Evolutionary conservation across 2,797 vertebrate species (phyloP).

Genomic region (Caiman crocodilus): DNA sequence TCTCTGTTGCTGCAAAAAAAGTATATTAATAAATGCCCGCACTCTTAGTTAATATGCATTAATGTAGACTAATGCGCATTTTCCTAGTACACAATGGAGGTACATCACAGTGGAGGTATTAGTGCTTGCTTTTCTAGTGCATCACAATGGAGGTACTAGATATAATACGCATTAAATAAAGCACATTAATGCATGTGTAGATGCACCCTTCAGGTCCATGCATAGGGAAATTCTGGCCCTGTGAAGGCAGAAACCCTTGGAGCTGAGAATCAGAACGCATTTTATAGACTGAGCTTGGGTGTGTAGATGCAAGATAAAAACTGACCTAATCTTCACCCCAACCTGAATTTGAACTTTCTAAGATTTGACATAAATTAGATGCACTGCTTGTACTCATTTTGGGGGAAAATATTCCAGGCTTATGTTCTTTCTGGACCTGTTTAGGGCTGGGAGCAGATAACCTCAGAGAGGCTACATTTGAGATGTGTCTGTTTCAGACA

Average conservation of each 20-base stretch:
- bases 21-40: too few relatives aligned
- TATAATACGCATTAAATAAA: too few relatives aligned
- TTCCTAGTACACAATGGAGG: too few relatives aligned
- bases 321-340: constrained; percentile 66
- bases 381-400: constrained; percentile 15
- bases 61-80: too few relatives aligned
- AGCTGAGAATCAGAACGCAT: constrained; percentile 41
- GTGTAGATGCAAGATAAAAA: constrained; percentile 53
- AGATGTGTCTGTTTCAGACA: not conserved
- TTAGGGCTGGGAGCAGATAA: not conserved
- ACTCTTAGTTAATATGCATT: too few relatives aligned
- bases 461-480: not conserved
- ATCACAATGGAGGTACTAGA: too few relatives aligned
- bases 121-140: too few relatives aligned
- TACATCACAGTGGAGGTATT: too few relatives aligned
- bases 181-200: too few relatives aligned
- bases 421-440: not conserved
- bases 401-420: not conserved
- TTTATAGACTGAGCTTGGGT: not conserved
- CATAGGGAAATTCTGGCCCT: not conserved
- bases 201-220: too few relatives aligned
- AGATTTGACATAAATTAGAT: constrained; percentile 54
- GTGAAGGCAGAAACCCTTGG: not conserved
- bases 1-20: not conserved
- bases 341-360: constrained; percentile 22